Evolutionary conservation across 1,140 invertebrate genomes (phyloP), one percentile per base, ranked within the genome.

Genomic region (Musca vetustissima): DNA sequence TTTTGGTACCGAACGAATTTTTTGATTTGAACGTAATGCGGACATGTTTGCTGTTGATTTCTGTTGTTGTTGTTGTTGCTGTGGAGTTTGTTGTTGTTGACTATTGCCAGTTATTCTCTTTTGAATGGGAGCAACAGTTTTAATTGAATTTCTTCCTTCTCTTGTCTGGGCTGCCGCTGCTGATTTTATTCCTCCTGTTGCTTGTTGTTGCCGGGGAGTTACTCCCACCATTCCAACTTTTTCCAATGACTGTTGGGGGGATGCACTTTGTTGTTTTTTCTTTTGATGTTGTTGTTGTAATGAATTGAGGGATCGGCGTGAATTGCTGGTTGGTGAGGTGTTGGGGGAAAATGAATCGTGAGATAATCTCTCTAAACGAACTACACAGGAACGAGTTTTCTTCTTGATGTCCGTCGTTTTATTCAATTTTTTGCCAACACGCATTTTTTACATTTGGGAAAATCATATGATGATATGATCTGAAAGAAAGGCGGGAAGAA

Each of bases 301-400:
- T 43, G 28, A 32, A 43, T 43, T 13, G 11, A 43, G 36, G 9
- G 28, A 32, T 32, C 11, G 6, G 6, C 36, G 6, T 2, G 36
- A 9, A 43, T 2, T 43, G 36, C 13, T 43, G 6, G 36, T 43
- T 43, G 36, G 36, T 11, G 36, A 43, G 6, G 36, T 43, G 11
- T 43, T 43, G 6, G 68, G 68, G 55, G 68, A 64, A 19, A 24
- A 24, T 8, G 53, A 61, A 1, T 61, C 22, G 17, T 19, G 32
- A 2, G 61, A 22, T 25, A 70, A 17, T 21, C 67, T 67, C 50
- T 66, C 64, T 47, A 70, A 50, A n/a, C 69, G 64, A 22, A 70
- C 69, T 28, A 70, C 69, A 67, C 69, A 70, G 28, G 65, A 70
- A 36, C 69, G 69, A 15, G 69, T 70, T 66, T 61, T 66, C 53